These are phyloP conservation scores for Protobothrops mucrosquamatus DNA, from an alignment of 2,113 vertebrate species.

Conservation along the genomic window DNA sequence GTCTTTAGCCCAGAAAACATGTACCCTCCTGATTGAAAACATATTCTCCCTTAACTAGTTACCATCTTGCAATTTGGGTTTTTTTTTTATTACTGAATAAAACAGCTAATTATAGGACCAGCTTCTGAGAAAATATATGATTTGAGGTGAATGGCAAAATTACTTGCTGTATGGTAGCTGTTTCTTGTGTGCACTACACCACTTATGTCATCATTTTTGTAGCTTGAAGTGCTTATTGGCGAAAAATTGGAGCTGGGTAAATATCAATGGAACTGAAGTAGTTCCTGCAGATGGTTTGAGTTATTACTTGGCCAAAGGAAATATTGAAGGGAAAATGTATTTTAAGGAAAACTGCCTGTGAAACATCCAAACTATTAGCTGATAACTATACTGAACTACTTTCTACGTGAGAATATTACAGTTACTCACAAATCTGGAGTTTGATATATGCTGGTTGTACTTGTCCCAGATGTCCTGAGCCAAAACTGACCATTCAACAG, in stretches of 20 bases:
- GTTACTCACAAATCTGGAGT: conserved; percentile 49
- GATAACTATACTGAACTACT: conserved; percentile 44
- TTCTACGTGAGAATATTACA: conserved; percentile 47
- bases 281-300: not conserved
- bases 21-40: not conserved
- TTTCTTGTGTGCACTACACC: not conserved
- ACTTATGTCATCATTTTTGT: not conserved
- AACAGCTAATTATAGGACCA: not conserved
- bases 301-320: not conserved
- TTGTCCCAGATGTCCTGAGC: not conserved
- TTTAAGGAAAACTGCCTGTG: conserved; percentile 3
- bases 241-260: not conserved
- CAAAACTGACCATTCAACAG: conserved; percentile 26
- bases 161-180: not conserved
- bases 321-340: conserved; percentile 7
- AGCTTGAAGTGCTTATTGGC: not conserved
- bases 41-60: not conserved
- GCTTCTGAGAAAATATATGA: not conserved
- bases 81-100: not conserved
- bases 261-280: not conserved
- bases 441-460: not conserved
- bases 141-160: not conserved
- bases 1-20: not conserved
- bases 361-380: conserved; percentile 17
- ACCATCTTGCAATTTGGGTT: not conserved